These are phyloP conservation scores for Scaptomyza polygonia DNA, from an alignment of 2,888 invertebrate species.

Conservation along the genomic window DNA sequence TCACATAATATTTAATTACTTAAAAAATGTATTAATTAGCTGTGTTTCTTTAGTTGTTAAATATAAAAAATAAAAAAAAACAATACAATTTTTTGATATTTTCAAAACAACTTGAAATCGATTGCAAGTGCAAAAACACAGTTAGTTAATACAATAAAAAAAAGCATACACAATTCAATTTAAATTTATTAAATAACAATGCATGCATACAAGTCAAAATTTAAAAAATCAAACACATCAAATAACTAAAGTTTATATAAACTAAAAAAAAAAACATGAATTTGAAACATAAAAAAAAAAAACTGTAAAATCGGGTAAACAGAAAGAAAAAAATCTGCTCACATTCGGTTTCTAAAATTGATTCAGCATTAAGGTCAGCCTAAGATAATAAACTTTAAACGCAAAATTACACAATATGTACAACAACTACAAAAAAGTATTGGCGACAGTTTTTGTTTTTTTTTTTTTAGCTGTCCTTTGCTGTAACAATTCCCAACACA, in stretches of 20 bases:
- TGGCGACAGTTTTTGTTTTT: constrained; percentile 9
- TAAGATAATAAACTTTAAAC: background rate
- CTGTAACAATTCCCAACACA: constrained; percentile 11
- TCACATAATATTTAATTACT: constrained; percentile 14
- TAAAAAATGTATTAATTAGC: background rate
- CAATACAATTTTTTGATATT: too few relatives aligned
- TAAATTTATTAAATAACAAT: constrained; percentile 7
- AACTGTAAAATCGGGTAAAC: background rate
- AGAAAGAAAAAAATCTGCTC: constrained; percentile 15
- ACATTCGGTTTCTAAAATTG: constrained; percentile 22
- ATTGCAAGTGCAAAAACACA: constrained; percentile 11
- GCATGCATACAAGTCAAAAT: constrained; percentile 28
- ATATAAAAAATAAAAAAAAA: background rate
- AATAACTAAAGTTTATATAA: constrained; percentile 19
- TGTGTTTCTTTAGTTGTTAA: constrained; percentile 10
- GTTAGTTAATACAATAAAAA: constrained; percentile 1
- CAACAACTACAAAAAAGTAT: background rate
- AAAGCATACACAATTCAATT: background rate
- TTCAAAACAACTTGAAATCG: background rate
- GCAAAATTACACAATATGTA: background rate
- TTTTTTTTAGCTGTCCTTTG: constrained; percentile 11
- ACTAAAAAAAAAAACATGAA: constrained; percentile 12
- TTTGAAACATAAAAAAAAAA: background rate
- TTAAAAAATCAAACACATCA: constrained; percentile 6
- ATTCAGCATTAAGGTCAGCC: constrained; percentile 28